Conservation (phyloP, 2,888 invertebrate genomes). For the Priocnemis perturbator region DNA sequence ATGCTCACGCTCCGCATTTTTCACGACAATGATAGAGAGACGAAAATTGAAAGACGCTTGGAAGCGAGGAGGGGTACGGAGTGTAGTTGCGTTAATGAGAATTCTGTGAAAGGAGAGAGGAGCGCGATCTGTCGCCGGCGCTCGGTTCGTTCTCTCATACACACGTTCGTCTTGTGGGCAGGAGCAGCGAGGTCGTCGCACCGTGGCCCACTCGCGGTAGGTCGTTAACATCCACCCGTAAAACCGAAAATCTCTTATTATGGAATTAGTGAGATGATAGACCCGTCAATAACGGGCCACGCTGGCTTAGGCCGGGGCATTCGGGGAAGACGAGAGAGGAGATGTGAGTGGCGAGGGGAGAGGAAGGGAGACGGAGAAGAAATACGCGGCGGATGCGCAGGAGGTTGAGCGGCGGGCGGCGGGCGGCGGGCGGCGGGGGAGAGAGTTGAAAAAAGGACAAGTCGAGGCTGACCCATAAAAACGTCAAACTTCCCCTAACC, state of each 20-base stretch:
- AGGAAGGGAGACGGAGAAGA: constrained; percentile 25
- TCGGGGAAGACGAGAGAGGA: constrained; percentile 54
- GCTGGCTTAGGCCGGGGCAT: constrained; percentile 54
- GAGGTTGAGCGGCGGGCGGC: constrained; percentile 17
- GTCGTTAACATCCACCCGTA: constrained; percentile 63
- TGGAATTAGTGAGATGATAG: constrained; percentile 73
- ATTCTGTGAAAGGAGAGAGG: background rate
- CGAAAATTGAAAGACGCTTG: no score
- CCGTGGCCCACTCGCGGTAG: constrained; percentile 35
- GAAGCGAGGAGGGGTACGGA: no score
- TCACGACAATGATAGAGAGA: no score
- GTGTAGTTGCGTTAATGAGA: background rate
- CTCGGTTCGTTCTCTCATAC: background rate
- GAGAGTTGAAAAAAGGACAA: constrained; percentile 60
- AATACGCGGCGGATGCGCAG: constrained; percentile 14
- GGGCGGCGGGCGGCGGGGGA: constrained; percentile 24
- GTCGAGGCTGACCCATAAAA: constrained; percentile 73
- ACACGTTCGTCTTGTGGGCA: background rate
- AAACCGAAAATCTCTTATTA: constrained; percentile 70
- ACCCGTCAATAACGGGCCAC: constrained; percentile 68
- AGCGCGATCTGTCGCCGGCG: constrained; percentile 5
- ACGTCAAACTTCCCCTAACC: constrained; percentile 75
- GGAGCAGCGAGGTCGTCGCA: constrained; percentile 51
- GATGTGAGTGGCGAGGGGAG: constrained; percentile 33
- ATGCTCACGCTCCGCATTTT: no score